These are phyloP conservation scores for Hirudinaria manillensis DNA, from an alignment of 2,888 invertebrate genomes.

Conservation along the genomic window DNA sequence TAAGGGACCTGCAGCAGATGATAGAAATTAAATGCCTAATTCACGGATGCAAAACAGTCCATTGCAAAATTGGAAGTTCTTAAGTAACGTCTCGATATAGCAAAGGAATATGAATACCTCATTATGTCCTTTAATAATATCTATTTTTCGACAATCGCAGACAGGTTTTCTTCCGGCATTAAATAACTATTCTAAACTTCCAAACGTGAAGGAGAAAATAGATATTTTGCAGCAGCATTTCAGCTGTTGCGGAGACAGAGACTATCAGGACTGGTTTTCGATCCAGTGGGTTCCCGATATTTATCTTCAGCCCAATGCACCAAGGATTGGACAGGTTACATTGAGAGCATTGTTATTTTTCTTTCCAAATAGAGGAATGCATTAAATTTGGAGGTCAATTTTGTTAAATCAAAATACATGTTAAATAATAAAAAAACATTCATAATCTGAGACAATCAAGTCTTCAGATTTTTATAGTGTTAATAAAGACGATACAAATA, in stretches of 20 bases:
- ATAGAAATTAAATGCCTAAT: no score
- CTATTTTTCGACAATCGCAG: background rate
- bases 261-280: slow-evolving; percentile 23
- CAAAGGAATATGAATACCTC: background rate
- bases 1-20: no score
- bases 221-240: slow-evolving; percentile 17
- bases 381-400: background rate
- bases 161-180: slow-evolving; percentile 22
- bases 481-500: background rate
- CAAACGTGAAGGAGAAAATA: slow-evolving; percentile 10
- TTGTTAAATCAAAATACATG: background rate
- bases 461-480: background rate
- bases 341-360: background rate
- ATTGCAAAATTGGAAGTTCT: no score
- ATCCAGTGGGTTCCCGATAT: slow-evolving; percentile 14
- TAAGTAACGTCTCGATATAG: no score
- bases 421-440: background rate
- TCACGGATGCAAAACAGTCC: no score
- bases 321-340: background rate
- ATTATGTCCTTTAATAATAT: background rate
- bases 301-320: background rate
- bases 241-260: slow-evolving; percentile 19
- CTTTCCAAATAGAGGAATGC: background rate
- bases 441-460: background rate
- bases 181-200: background rate